These are phyloP conservation scores for Phthorimaea operculella DNA, from an alignment of 1,140 invertebrate species.

Conservation along the genomic window DNA sequence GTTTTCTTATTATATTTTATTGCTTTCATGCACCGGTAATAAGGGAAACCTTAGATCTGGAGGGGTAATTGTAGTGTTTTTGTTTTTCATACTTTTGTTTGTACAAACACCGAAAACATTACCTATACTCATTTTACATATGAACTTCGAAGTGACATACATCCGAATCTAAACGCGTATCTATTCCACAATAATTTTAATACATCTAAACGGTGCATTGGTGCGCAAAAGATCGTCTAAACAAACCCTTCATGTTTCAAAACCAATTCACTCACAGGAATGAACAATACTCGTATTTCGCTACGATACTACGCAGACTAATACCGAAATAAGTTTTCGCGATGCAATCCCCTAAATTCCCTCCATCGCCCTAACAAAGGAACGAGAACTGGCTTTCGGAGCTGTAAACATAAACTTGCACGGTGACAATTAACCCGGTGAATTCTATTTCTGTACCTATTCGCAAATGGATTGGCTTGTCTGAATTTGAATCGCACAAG, in stretches of 20 bases:
- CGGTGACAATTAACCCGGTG: slow-evolving; percentile 3
- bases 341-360: neutral
- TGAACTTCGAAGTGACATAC: too few species aligned
- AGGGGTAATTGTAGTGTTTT: neutral
- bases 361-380: neutral
- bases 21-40: slow-evolving; percentile 8
- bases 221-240: slow-evolving; percentile 1
- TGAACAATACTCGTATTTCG: slow-evolving; percentile 6
- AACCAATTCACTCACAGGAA: slow-evolving; percentile 5
- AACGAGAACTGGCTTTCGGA: neutral
- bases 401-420: slow-evolving; percentile 1
- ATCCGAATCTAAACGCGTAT: too few species aligned
- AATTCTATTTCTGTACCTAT: slow-evolving; percentile 2
- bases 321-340: slow-evolving; percentile 1
- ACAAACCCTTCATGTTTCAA: slow-evolving; percentile 1
- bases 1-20: slow-evolving; percentile 10
- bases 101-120: neutral
- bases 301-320: neutral
- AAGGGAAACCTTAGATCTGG: slow-evolving; percentile 7
- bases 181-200: neutral
- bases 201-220: neutral
- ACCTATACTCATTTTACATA: too few species aligned
- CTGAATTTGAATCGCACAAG: neutral
- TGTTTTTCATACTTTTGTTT: neutral
- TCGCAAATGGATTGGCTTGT: slow-evolving; percentile 4